phyloP scores from a whole-genome alignment of 2,797 vertebrate species.

The Rhincodon typus region DNA sequence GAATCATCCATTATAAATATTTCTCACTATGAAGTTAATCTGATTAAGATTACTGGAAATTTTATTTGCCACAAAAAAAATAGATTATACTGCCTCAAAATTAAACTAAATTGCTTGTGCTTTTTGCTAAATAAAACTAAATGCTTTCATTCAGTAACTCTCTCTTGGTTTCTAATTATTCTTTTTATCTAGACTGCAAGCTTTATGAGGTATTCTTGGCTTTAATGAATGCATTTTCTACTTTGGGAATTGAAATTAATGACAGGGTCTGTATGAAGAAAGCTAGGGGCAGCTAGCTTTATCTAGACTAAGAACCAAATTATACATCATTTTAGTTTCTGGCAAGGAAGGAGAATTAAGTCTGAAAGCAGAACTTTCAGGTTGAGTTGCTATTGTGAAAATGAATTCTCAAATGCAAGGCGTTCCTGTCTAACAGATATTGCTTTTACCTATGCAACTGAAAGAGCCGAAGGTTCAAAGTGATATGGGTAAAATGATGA shows the following conservation, averaged over 20 bases:
- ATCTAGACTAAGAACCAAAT: slow-evolving; percentile 14
- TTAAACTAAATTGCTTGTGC: background rate
- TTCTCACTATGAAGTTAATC: background rate
- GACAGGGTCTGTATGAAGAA: background rate
- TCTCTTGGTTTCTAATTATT: slow-evolving; percentile 29
- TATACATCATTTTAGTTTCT: slow-evolving; percentile 11
- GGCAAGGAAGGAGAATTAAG: background rate
- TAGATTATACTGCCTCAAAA: background rate
- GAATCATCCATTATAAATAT: background rate
- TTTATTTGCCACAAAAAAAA: background rate
- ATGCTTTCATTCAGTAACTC: slow-evolving; percentile 12
- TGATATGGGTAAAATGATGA: background rate
- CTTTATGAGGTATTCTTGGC: background rate
- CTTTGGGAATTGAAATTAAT: slow-evolving; percentile 29
- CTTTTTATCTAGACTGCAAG: background rate
- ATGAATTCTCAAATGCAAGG: background rate
- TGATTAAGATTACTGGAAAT: background rate
- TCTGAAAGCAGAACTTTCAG: background rate
- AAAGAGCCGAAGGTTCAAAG: background rate
- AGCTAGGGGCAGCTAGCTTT: background rate
- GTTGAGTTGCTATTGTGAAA: background rate
- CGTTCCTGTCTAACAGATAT: background rate
- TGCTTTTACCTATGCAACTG: background rate
- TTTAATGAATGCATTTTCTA: slow-evolving; percentile 28
- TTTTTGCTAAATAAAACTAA: slow-evolving; percentile 29